Evolutionary conservation across 2,888 invertebrate genomes (phyloP), one percentile per base, ranked within the genome.

Genomic region (Tortrix viridana): DNA sequence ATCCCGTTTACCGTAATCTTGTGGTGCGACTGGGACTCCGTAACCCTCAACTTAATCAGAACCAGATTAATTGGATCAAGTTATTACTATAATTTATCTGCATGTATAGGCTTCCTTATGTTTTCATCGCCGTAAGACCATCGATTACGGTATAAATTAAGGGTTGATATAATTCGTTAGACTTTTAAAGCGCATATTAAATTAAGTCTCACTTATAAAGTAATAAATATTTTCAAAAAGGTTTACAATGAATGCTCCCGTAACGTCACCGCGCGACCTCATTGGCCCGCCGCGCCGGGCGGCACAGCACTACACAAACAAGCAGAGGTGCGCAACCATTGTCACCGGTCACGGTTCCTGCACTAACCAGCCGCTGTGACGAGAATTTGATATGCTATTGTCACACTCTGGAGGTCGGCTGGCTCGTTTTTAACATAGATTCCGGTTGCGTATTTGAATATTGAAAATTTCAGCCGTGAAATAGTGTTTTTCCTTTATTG

Each of bases 301-400:
- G 43, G 23, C 43, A 20, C 47, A 43, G 53, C 54, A 55, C 60
- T 60, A 60, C 50, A 64, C 49, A 64, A 65, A 53, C 49, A 59
- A 20, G 53, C 63, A 63, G 63, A 53, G 63, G 60, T 57, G 54
- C 52, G 53, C 62, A 56, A 65, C 69, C 53, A 66, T 69, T 65
- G 70, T 65, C 37, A 60, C 56, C 57, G 54, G 66, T 65, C 67
- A 68, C 67, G 66, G 67, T 32, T 41, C 32, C 47, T 47, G 66
- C 52, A 7, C 50, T 48, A 44, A 58, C 48, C 69, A 64, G 58
- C 52, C 58, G 18, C 65, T 67, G 69, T 65, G 66, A 70, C 70
- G 70, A 60, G 49, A 61, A 67, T 69, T 67, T 67, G 70, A 70
- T 70, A 67, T 56, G 63, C 65, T 65, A 67, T 69, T 69, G 70